These are phyloP conservation scores for Manis crassicaudata DNA, from an alignment of 2,797 vertebrate genomes.

Conservation along the genomic window DNA sequence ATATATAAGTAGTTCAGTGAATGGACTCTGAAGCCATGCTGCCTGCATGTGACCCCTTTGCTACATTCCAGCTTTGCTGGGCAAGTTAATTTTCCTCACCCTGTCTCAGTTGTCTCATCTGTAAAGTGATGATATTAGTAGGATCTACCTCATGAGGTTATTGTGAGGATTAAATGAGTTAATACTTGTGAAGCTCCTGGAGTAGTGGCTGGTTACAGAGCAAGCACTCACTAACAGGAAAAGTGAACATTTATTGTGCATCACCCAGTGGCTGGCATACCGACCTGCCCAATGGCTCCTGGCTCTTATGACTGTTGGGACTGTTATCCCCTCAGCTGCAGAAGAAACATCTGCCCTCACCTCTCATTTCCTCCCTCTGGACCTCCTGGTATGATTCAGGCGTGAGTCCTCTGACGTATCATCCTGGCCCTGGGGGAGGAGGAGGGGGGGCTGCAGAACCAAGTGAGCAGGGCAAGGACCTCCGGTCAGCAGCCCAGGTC, in stretches of 20 bases:
- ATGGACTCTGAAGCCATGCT: not conserved
- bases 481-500: not conserved
- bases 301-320: not conserved
- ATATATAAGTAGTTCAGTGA: not conserved
- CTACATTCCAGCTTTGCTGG: not conserved
- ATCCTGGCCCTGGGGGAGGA: not conserved
- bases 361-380: slow-evolving; percentile 45
- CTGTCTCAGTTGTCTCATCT: not conserved
- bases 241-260: not conserved
- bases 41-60: not conserved
- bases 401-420: not conserved
- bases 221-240: not conserved
- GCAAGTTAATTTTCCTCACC: not conserved
- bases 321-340: slow-evolving; percentile 8
- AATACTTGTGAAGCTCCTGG: not conserved
- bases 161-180: not conserved
- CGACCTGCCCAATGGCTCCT: not conserved
- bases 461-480: not conserved
- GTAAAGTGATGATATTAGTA: not conserved
- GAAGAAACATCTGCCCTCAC: slow-evolving; percentile 8
- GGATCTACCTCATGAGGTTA: not conserved
- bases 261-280: not conserved
- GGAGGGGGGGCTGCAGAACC: not conserved
- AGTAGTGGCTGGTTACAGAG: not conserved
- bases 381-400: slow-evolving; percentile 41